A percentile compares a stretch with the other conserved stretches of the same genome.
Conservation (phyloP, 2,888 invertebrate genomes). For the Apocheima hispidaria region DNA sequence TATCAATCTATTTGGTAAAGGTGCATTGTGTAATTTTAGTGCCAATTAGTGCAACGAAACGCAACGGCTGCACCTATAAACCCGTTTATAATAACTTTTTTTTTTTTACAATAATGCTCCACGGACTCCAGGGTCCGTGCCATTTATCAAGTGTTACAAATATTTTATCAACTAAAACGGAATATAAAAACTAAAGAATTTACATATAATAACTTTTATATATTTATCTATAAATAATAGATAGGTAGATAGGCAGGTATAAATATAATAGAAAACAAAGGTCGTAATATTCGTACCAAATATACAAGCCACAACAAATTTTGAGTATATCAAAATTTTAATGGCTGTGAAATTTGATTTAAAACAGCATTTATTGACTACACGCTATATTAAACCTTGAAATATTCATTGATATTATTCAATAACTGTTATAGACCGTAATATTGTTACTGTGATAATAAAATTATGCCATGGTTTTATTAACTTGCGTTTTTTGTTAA, state of each 20-base stretch:
- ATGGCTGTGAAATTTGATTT: slow-evolving; percentile 25
- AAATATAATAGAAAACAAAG: slow-evolving; percentile 2
- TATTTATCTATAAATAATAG: background rate
- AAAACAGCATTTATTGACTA: background rate
- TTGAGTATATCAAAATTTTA: slow-evolving; percentile 8
- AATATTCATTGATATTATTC: slow-evolving; percentile 18
- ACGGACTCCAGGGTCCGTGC: no score
- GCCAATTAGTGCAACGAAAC: no score
- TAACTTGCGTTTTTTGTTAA: background rate
- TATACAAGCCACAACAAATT: background rate
- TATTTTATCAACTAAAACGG: no score
- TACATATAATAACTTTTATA: no score
- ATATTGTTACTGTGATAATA: background rate
- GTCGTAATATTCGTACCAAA: background rate
- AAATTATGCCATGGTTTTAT: background rate
- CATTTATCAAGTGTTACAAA: no score
- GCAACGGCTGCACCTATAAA: no score
- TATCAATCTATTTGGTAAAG: no score
- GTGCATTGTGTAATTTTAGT: no score
- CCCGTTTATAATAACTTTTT: no score
- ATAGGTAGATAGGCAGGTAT: no score
- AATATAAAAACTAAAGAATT: no score
- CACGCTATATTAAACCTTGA: slow-evolving; percentile 24
- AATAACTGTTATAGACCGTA: slow-evolving; percentile 7
- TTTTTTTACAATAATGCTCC: no score